These are phyloP conservation scores for Heliconius hortense DNA, from an alignment of 2,888 invertebrate genomes.

Conservation along the genomic window DNA sequence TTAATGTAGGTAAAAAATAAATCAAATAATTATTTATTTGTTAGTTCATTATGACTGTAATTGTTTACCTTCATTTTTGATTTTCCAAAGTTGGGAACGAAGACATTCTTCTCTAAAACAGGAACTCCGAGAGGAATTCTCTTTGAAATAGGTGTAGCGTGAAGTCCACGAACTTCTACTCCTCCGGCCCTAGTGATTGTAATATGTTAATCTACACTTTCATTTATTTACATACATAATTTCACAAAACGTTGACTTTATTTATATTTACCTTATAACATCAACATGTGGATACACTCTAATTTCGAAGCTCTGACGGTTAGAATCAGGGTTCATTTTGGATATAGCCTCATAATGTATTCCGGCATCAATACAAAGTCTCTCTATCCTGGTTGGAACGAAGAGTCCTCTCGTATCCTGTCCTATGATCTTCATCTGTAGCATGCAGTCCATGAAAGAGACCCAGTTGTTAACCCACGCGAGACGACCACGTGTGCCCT, in stretches of 20 bases:
- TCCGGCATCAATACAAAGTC: slow-evolving; percentile 85
- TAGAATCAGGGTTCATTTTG: slow-evolving; percentile 71
- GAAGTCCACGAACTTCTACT: slow-evolving; percentile 88
- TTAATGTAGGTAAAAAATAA: neutral
- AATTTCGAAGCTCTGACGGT: slow-evolving; percentile 70
- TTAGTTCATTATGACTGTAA: neutral
- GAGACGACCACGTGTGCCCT: slow-evolving; percentile 76
- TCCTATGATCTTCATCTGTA: slow-evolving; percentile 90
- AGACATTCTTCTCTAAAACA: slow-evolving; percentile 88
- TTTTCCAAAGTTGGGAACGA: slow-evolving; percentile 84
- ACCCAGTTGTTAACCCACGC: slow-evolving; percentile 93
- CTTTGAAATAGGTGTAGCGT: slow-evolving; percentile 88
- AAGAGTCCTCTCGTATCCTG: slow-evolving; percentile 86
- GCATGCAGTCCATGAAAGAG: slow-evolving; percentile 93
- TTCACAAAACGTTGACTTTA: too few relatives aligned
- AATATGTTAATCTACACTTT: neutral
- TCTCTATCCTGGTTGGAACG: slow-evolving; percentile 89
- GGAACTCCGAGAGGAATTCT: slow-evolving; percentile 87
- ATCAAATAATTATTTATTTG: neutral
- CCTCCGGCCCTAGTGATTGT: slow-evolving; percentile 84
- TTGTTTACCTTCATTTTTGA: slow-evolving; percentile 64
- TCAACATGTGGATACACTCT: slow-evolving; percentile 75
- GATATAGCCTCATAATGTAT: slow-evolving; percentile 81
- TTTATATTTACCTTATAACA: slow-evolving; percentile 67
- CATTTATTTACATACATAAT: too few relatives aligned